Evolutionary conservation across 1,140 invertebrate genomes (phyloP), one percentile per base, ranked within the genome.

Genomic region (Ctenoplectra terminalis): DNA sequence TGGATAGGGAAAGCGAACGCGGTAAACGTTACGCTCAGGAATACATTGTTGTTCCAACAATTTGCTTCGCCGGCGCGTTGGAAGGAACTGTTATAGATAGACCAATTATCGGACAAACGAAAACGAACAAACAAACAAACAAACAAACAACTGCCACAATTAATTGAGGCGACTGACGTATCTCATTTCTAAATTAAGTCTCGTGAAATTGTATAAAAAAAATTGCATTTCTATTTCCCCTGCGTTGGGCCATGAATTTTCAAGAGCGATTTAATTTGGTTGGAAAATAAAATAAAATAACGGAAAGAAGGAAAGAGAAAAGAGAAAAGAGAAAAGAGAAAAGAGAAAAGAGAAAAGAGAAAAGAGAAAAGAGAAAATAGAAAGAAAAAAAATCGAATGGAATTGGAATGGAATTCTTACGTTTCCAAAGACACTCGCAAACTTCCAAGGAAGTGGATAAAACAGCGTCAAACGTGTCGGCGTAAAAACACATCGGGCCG

Each of bases 31-130:
- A 40, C 66, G 17, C 61, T 52, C 20, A 63, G 54, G 26, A 73
- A 81, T 73, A 84, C 52, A 66, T 43, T 71, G 56, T 71, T 71
- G 77, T 73, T 83, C n/a, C 58, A 46, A 58, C 81, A 75, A 82
- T 86, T 86, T 79, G 74, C 77, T 54, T 66, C 40, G 54, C 66
- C 56, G 60, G 48, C 37, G 48, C 54, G 81, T 52, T 75, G 60
- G 70, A 86, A 80, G 84, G 77, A 82, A 56, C 70, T 58, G 70
- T 56, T 54, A 72, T n/a, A 56, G 61, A 84, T 61, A n/a, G 66
- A 34, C 54, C 75, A 78, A 70, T 78, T 78, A 70, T 48, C 43
- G 54, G 29, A 23, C 40, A 34, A 78, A 78, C 40, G 75, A 60
- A 74, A 50, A 50, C 43, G 71, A 23, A 74, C 71, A 20, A 46